phyloP scores from a whole-genome alignment of 1,140 invertebrate genomes.

The Scaptomyza pallida region DNA sequence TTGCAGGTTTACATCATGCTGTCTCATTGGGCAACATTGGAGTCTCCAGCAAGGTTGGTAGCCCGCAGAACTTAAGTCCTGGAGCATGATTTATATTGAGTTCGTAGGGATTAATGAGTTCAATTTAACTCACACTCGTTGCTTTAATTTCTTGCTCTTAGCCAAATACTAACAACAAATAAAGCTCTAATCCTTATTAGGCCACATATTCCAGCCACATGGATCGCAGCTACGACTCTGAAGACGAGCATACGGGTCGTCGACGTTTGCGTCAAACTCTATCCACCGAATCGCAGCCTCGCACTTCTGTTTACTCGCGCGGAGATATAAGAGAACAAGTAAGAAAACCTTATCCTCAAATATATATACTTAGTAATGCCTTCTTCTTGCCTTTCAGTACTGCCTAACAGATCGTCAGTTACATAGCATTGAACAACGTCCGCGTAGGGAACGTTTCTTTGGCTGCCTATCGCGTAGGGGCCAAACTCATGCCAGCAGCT shows the following conservation, averaged over 20 bases:
- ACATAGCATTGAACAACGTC: conserved; percentile 92
- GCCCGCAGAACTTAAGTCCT: background rate
- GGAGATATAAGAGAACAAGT: conserved; percentile 91
- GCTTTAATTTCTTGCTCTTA: background rate
- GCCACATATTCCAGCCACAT: conserved; percentile 87
- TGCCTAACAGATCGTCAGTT: conserved; percentile 96
- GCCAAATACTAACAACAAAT: too few species aligned
- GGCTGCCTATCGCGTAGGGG: conserved; percentile 90
- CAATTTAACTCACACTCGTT: background rate
- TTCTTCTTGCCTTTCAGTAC: conserved; percentile 86
- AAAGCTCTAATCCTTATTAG: conserved; percentile 73
- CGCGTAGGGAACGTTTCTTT: conserved; percentile 89
- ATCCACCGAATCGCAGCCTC: conserved; percentile 84
- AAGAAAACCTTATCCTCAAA: background rate
- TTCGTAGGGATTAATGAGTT: background rate
- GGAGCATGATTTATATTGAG: background rate
- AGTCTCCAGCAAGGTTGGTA: conserved; percentile 83
- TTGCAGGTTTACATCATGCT: conserved; percentile 84
- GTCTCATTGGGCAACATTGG: conserved; percentile 84
- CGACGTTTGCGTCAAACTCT: conserved; percentile 85
- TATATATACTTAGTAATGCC: background rate
- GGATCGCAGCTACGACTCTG: conserved; percentile 88
- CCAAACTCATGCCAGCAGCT: conserved; percentile 76
- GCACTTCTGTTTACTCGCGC: conserved; percentile 92
- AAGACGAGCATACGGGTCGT: conserved; percentile 88